Percentiles rank a stretch among this genome's conserved stretches.
Conservation (phyloP, 2,888 invertebrate species). For the Parascotia fuliginaria region DNA sequence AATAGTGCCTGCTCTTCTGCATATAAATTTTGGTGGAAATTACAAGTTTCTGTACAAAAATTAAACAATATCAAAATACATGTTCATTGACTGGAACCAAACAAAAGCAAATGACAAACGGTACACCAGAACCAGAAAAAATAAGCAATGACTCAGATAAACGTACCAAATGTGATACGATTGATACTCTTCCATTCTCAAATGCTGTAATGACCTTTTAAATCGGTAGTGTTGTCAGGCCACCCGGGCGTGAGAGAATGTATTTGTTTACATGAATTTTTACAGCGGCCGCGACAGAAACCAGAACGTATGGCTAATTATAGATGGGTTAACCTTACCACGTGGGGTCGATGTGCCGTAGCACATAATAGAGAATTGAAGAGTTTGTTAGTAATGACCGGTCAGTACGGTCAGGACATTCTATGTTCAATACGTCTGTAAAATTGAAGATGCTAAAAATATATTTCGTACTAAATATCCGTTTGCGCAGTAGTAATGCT, state of each 20-base stretch:
- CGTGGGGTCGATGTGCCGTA: slow-evolving; percentile 72
- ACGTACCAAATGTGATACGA: slow-evolving; percentile 44
- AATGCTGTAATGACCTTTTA: slow-evolving; percentile 38
- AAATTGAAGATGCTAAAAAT: too few relatives aligned
- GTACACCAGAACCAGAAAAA: slow-evolving; percentile 51
- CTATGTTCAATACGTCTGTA: too few relatives aligned
- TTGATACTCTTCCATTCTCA: slow-evolving; percentile 14
- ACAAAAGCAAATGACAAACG: slow-evolving; percentile 62
- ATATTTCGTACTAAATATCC: too few relatives aligned
- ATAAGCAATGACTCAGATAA: slow-evolving; percentile 41
- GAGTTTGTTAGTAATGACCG: slow-evolving; percentile 25
- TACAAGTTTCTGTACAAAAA: background rate
- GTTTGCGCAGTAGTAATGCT: too few relatives aligned
- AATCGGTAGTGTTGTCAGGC: slow-evolving; percentile 61
- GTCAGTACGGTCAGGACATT: background rate
- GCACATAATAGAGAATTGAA: slow-evolving; percentile 36
- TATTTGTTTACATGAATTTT: slow-evolving; percentile 83
- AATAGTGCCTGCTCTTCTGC: too few relatives aligned
- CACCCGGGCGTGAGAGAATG: slow-evolving; percentile 79
- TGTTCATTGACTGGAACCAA: slow-evolving; percentile 36
- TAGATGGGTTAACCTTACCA: slow-evolving; percentile 77
- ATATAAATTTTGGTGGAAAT: background rate
- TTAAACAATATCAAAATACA: slow-evolving; percentile 6
- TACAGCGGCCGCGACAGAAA: slow-evolving; percentile 83
- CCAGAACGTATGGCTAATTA: slow-evolving; percentile 79